Conservation (phyloP, 2,888 invertebrate species). For the Brenthis hecate region DNA sequence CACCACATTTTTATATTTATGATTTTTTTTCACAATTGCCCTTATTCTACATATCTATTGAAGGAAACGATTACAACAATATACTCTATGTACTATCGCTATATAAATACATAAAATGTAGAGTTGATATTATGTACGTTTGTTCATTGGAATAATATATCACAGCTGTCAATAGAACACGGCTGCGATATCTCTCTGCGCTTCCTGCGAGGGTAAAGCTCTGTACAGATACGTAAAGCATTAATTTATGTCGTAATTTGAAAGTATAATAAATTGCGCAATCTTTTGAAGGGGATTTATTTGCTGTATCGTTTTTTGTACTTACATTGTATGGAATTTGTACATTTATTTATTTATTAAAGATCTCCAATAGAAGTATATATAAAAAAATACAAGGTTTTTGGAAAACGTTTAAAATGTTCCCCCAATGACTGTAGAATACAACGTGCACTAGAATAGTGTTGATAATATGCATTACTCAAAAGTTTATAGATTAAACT, state of each 20-base stretch:
- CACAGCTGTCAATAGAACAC: conserved; percentile 15
- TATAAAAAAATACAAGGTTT: too few relatives aligned
- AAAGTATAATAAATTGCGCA: conserved; percentile 20
- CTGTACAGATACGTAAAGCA: conserved; percentile 8
- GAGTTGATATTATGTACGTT: not conserved
- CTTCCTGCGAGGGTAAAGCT: not conserved
- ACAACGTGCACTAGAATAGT: too few relatives aligned
- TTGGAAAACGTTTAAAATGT: too few relatives aligned
- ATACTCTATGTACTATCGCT: not conserved
- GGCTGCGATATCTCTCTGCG: conserved; percentile 1
- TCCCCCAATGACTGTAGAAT: too few relatives aligned
- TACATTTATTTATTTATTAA: not conserved
- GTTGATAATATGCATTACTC: too few relatives aligned
- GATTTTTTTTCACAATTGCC: too few relatives aligned
- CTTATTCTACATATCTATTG: too few relatives aligned
- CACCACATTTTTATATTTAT: too few relatives aligned
- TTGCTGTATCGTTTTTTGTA: conserved; percentile 8
- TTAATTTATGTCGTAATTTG: conserved; percentile 17
- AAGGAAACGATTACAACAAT: too few relatives aligned
- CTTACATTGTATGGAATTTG: conserved; percentile 3
- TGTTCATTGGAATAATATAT: conserved; percentile 12
- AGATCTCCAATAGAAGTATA: too few relatives aligned
- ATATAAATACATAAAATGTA: not conserved
- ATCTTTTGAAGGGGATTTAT: conserved; percentile 15
- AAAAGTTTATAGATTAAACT: too few relatives aligned